phyloP scores from a whole-genome alignment of 2,113 vertebrate genomes.

The Paedocypris sp. region DNA sequence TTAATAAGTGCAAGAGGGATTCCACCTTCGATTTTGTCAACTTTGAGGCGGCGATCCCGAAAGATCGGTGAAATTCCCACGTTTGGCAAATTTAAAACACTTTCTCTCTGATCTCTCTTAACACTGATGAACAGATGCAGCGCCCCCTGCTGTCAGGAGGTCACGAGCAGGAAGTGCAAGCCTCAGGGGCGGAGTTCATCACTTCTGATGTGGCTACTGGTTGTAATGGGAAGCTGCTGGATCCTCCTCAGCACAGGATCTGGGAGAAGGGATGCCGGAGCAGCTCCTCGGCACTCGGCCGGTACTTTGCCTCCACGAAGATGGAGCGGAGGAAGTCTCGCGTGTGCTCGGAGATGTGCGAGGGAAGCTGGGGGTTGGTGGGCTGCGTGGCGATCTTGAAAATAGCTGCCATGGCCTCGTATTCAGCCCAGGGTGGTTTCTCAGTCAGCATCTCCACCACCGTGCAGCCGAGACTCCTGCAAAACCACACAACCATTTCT shows the following conservation, averaged over 20 bases:
- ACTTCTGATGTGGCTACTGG: background rate
- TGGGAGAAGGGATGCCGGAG: conserved; percentile 90
- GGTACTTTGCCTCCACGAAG: conserved; percentile 88
- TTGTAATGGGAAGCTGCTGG: background rate
- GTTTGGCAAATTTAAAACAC: no score
- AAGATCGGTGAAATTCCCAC: no score
- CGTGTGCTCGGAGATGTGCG: conserved; percentile 77
- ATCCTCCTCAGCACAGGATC: conserved; percentile 71
- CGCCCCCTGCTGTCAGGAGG: conserved; percentile 24
- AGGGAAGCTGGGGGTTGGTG: conserved; percentile 85
- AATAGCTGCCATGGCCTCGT: conserved; percentile 92
- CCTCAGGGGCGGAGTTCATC: background rate
- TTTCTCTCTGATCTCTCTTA: no score
- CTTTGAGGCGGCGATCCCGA: no score
- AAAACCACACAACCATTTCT: conserved; percentile 13
- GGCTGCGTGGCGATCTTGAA: conserved; percentile 96
- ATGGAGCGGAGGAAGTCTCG: conserved; percentile 84
- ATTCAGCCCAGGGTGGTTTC: conserved; percentile 94
- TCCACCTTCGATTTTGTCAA: no score
- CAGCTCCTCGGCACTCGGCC: conserved; percentile 89
- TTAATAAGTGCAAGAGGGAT: no score
- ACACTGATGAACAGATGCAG: no score
- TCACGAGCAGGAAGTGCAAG: background rate
- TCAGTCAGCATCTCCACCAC: conserved; percentile 96
- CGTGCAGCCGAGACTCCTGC: conserved; percentile 88